Conservation (phyloP, 2,888 invertebrate species). For the Dioctria linearis region DNA sequence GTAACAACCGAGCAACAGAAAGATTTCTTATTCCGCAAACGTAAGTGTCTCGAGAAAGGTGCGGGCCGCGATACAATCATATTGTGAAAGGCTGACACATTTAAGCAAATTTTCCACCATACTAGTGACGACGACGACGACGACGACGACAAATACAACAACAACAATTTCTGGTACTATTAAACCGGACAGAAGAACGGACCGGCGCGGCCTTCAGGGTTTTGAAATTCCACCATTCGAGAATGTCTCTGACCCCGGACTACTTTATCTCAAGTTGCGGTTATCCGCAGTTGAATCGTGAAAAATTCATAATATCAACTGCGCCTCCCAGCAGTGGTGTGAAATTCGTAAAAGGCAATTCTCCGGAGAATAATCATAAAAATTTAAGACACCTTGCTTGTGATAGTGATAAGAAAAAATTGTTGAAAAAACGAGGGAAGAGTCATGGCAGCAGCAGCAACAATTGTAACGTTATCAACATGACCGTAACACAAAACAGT, state of each 20-base stretch:
- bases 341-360: conserved; percentile 6
- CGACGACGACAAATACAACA: too few species aligned
- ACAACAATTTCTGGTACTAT: neutral
- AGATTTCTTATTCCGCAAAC: conserved; percentile 37
- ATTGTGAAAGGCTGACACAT: neutral
- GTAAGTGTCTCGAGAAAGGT: conserved; percentile 5
- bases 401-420: conserved; percentile 46
- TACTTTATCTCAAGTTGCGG: conserved; percentile 67
- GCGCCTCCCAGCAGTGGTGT: neutral
- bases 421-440: conserved; percentile 43
- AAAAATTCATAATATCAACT: conserved; percentile 54
- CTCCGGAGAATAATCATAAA: neutral
- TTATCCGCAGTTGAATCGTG: conserved; percentile 62
- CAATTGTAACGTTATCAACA: conserved; percentile 8
- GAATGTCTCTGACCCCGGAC: conserved; percentile 63
- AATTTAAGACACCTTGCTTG: conserved; percentile 15
- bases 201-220: conserved; percentile 22
- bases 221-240: conserved; percentile 1
- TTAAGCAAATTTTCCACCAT: conserved; percentile 2
- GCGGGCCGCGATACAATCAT: neutral
- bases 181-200: too few species aligned
- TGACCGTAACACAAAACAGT: neutral
- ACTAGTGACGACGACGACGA: conserved; percentile 15
- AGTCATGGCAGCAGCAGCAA: neutral
- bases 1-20: conserved; percentile 13